Conservation (phyloP, 2,113 vertebrate genomes). For the Meriones unguiculatus region DNA sequence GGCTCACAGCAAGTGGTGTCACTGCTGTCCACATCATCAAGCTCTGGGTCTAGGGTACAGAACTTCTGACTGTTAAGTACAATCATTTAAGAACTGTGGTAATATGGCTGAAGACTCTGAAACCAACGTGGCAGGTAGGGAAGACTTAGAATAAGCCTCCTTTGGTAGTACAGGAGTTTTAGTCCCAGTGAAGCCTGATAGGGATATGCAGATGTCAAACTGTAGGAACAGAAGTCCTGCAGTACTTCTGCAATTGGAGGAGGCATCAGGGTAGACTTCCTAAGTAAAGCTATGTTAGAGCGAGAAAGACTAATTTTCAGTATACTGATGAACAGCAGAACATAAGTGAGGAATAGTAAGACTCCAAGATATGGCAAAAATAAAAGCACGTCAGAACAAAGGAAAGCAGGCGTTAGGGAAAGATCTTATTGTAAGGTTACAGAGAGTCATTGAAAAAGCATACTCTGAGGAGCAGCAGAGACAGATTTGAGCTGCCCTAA, state of each 20-base stretch:
- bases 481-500: neutral
- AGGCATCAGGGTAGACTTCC: neutral
- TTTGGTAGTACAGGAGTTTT: neutral
- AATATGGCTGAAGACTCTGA: neutral
- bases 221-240: neutral
- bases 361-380: neutral
- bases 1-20: neutral
- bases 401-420: neutral
- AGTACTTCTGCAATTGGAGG: neutral
- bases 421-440: neutral
- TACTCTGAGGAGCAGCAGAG: neutral
- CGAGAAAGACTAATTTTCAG: neutral
- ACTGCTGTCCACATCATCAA: neutral
- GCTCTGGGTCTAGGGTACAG: neutral
- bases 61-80: neutral
- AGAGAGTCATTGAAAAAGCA: neutral
- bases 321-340: neutral
- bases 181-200: neutral
- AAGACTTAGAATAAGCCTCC: slow-evolving; percentile 14
- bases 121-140: neutral
- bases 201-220: neutral
- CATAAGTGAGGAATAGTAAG: neutral
- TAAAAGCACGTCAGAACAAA: neutral
- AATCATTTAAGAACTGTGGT: neutral
- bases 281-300: neutral